Evolutionary conservation across 2,888 invertebrate genomes (phyloP), one percentile per base, ranked within the genome.

Genomic region (Mythimna albipuncta): DNA sequence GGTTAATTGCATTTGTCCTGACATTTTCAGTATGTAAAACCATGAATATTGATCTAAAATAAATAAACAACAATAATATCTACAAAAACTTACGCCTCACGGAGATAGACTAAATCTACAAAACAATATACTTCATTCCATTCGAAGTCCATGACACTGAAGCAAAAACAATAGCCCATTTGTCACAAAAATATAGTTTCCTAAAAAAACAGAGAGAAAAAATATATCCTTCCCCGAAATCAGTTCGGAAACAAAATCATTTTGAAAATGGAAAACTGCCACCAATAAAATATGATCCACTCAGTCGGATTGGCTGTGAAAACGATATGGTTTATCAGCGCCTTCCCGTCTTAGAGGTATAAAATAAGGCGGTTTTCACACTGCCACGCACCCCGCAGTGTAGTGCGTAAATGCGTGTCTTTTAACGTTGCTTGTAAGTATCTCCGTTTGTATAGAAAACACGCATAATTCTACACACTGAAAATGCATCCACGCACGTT

Each of bases 231-330:
- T n/a, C 11, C 9, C n/a, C 4, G 38, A 62, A 74, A 75, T 76
- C 69, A 57, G 41, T 62, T 75, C 41, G 47, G 69, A 41, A 66
- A 75, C 38, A 69, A 58, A 75, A 79, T 61, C 64, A 41, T 55
- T 58, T 52, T 26, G 57, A 55, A 13, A 58, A 52, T 10, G 50
- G 58, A n/a, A 67, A 57, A 57, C 47, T 32, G 59, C 13, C 19
- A 59, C 41, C 66, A 54, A 68, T 76, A 65, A 80, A 80, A 79
- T 79, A 70, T 79, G 70, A 79, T 71, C 71, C 76, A 67, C 67
- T 80, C 71, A 62, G 41, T 16, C 38, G 52, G 50, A 76, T 80
- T 80, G 81, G 44, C 76, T 64, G 62, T 67, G 76, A 64, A 67
- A 70, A 55, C 41, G 44, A 19, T 6, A 62, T 61, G 26, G 58